Conservation (phyloP, 2,888 invertebrate genomes). For the Drepana falcataria region DNA sequence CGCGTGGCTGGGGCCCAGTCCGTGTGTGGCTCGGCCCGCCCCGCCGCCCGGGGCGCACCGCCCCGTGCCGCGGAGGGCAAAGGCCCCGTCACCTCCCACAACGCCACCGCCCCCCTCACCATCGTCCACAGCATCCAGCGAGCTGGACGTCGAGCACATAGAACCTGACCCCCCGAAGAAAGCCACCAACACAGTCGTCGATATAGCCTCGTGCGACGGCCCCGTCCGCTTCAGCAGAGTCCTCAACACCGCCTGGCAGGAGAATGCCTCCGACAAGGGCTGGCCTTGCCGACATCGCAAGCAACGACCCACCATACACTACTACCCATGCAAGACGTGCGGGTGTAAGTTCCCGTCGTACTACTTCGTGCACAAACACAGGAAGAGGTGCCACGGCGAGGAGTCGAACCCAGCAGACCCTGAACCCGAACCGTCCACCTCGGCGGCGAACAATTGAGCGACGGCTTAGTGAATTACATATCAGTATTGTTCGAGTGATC, state of each 20-base stretch:
- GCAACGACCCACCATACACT: constrained; percentile 87
- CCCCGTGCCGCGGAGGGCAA: constrained; percentile 60
- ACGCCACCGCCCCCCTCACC: constrained; percentile 58
- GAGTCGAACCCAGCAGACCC: constrained; percentile 46
- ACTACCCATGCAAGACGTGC: constrained; percentile 95
- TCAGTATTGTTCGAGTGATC: constrained; percentile 42
- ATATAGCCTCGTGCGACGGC: constrained; percentile 95
- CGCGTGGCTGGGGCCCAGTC: constrained; percentile 73
- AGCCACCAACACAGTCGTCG: constrained; percentile 80
- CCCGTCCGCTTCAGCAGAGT: constrained; percentile 91
- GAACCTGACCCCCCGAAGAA: constrained; percentile 47
- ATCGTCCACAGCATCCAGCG: constrained; percentile 62
- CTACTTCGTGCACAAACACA: constrained; percentile 95
- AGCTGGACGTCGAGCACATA: constrained; percentile 63
- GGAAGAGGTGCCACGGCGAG: constrained; percentile 89
- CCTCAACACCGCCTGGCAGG: constrained; percentile 87
- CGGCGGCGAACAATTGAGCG: constrained; percentile 30
- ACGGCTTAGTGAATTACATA: constrained; percentile 27
- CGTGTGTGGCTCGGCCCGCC: constrained; percentile 64
- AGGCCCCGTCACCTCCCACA: constrained; percentile 50
- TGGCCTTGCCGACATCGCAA: constrained; percentile 93
- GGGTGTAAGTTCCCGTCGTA: constrained; percentile 95
- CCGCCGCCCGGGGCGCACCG: constrained; percentile 72
- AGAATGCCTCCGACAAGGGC: constrained; percentile 78
- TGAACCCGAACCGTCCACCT: constrained; percentile 42